phyloP scores from a whole-genome alignment of 2,113 vertebrate species.

The Solea senegalensis region DNA sequence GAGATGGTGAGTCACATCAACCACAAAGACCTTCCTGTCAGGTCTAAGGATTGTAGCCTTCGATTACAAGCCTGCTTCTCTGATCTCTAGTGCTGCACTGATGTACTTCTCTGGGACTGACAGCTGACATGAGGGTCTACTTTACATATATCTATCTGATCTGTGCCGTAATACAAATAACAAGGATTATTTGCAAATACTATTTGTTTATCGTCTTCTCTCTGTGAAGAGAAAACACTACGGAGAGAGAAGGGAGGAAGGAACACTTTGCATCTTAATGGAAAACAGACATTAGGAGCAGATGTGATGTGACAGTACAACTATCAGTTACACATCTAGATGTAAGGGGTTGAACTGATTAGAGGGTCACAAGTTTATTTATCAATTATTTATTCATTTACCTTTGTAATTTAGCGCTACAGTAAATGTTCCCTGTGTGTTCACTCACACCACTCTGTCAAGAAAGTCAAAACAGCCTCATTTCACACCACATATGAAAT shows the following conservation, averaged over 20 bases:
- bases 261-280: constrained; percentile 42
- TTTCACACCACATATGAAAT: constrained; percentile 45
- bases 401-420: constrained; percentile 72
- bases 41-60: constrained; percentile 3
- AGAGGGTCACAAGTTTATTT: constrained; percentile 39
- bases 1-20: constrained; percentile 47
- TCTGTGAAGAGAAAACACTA: constrained; percentile 26
- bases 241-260: constrained; percentile 19
- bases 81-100: constrained; percentile 3
- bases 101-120: constrained; percentile 20
- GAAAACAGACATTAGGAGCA: constrained; percentile 55
- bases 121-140: constrained; percentile 15
- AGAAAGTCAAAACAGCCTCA: constrained; percentile 67
- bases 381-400: constrained; percentile 53
- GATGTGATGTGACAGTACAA: constrained; percentile 43
- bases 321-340: constrained; percentile 53
- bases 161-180: constrained; percentile 27
- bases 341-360: constrained; percentile 48
- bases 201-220: constrained; percentile 37
- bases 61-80: constrained; percentile 8
- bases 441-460: constrained; percentile 70
- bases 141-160: constrained; percentile 1
- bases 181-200: constrained; percentile 67
- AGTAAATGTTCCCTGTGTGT: constrained; percentile 72
- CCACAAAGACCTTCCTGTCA: constrained; percentile 45